phyloP scores from a whole-genome alignment of 2,797 vertebrate genomes.

The Orestias chungarensis region DNA sequence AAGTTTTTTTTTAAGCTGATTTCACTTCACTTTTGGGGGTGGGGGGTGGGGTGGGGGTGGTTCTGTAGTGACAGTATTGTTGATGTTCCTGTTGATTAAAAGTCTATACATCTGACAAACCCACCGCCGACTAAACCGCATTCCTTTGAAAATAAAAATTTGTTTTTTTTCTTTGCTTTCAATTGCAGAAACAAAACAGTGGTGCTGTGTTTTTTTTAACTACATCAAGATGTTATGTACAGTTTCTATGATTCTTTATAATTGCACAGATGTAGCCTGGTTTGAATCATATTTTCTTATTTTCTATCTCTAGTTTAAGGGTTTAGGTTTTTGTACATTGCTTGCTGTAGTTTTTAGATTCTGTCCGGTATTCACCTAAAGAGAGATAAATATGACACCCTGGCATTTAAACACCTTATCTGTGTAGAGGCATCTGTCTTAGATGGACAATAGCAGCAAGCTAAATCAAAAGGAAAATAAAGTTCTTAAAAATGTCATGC shows the following conservation, averaged over 20 bases:
- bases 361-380: neutral
- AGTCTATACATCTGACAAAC: slow-evolving; percentile 16
- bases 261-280: slow-evolving; percentile 12
- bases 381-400: neutral
- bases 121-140: slow-evolving; percentile 6
- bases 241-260: neutral
- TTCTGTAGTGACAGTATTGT: slow-evolving; percentile 4
- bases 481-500: neutral
- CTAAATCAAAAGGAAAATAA: neutral
- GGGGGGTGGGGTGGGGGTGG: too few relatives aligned
- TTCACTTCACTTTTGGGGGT: slow-evolving; percentile 13
- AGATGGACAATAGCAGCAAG: neutral
- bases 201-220: neutral
- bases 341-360: neutral
- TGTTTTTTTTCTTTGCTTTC: neutral
- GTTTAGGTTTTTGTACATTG: neutral
- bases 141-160: slow-evolving; percentile 24
- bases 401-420: neutral
- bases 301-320: neutral
- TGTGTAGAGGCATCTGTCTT: neutral
- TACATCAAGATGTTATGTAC: neutral
- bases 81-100: slow-evolving; percentile 23
- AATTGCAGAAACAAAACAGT: slow-evolving; percentile 3
- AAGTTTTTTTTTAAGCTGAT: slow-evolving; percentile 41
- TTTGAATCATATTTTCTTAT: neutral